These are phyloP conservation scores for Dermochelys coriacea DNA, from an alignment of 2,797 vertebrate genomes.

Conservation along the genomic window DNA sequence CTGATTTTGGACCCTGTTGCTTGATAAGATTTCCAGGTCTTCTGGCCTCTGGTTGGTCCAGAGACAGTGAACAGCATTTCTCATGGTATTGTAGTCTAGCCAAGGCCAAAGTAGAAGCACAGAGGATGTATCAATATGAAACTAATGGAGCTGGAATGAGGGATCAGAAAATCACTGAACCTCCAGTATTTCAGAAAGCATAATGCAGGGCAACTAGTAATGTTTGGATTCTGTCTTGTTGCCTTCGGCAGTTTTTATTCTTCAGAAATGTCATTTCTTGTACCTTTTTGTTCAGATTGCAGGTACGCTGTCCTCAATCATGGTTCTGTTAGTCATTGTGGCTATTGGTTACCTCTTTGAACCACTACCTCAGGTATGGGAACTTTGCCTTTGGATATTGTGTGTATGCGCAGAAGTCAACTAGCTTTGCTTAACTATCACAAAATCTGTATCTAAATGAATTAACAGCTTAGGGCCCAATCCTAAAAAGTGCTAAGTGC, in stretches of 20 bases:
- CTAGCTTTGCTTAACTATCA: neutral
- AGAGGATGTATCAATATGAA: neutral
- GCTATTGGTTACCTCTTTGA: conserved; percentile 94
- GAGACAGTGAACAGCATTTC: neutral
- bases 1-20: neutral
- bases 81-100: neutral
- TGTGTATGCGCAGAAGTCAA: neutral
- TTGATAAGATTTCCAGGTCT: neutral
- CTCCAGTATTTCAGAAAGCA: neutral
- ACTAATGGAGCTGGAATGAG: neutral
- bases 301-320: conserved; percentile 90
- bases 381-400: neutral
- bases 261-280: neutral
- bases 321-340: conserved; percentile 94
- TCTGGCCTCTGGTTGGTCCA: neutral
- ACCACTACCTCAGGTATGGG: conserved; percentile 92
- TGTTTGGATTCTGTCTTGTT: neutral
- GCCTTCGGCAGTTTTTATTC: neutral
- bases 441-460: neutral
- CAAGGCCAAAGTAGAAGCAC: neutral
- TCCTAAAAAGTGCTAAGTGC: neutral
- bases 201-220: neutral
- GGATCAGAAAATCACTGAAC: neutral
- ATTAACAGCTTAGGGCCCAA: neutral
- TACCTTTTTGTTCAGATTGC: conserved; percentile 87